Conservation (phyloP, 1,140 invertebrate species). For the Anastatus disparis region DNA sequence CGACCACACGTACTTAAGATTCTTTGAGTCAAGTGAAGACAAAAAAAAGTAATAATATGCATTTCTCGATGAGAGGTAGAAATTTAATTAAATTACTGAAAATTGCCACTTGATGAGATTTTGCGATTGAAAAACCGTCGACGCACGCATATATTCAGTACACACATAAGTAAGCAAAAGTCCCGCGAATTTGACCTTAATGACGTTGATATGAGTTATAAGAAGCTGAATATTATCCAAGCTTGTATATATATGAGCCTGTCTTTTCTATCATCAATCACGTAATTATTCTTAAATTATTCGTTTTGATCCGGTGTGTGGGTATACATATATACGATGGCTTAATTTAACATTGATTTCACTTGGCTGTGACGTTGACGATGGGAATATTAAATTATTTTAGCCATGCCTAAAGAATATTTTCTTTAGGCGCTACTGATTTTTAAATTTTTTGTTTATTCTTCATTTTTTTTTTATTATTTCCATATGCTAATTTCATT, state of each 20-base stretch:
- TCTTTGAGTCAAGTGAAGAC: no score
- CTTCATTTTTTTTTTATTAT: no score
- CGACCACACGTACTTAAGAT: no score
- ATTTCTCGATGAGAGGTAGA: no score
- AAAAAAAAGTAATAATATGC: no score
- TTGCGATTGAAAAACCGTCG: slow-evolving; percentile 23
- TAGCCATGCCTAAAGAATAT: neutral
- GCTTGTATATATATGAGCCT: slow-evolving; percentile 12
- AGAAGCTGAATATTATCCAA: no score
- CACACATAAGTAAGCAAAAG: slow-evolving; percentile 14
- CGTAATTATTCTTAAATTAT: slow-evolving; percentile 33
- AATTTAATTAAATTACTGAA: slow-evolving; percentile 32
- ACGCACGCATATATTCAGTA: neutral
- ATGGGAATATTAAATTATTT: neutral
- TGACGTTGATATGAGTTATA: no score
- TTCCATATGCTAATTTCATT: neutral
- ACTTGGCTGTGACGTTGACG: slow-evolving; percentile 8
- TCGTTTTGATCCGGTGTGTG: slow-evolving; percentile 42
- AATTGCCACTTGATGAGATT: slow-evolving; percentile 14
- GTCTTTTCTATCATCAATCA: slow-evolving; percentile 33
- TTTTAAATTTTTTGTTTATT: no score
- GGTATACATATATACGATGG: no score
- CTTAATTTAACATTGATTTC: slow-evolving; percentile 60
- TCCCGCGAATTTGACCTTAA: slow-evolving; percentile 35
- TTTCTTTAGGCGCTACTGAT: neutral